A percentile compares a stretch with the other conserved stretches of the same genome.
These are phyloP conservation scores for Sciurus vulgaris DNA, from an alignment of 2,797 vertebrate species.

Conservation along the genomic window DNA sequence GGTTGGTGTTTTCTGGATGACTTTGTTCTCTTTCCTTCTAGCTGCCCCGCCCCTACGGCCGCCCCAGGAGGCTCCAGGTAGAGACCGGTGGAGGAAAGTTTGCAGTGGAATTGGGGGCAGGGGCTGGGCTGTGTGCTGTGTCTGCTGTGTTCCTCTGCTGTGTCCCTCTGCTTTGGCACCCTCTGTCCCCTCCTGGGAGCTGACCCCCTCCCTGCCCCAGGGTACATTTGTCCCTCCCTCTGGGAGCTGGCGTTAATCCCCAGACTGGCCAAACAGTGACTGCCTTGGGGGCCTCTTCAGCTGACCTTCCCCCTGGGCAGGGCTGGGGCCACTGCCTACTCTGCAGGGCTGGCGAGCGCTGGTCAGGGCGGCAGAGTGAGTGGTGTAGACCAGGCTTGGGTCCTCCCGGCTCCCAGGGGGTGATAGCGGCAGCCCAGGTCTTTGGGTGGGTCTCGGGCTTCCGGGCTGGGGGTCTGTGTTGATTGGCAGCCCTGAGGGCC, in stretches of 20 bases:
- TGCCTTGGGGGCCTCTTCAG: not conserved
- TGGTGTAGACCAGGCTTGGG: not conserved
- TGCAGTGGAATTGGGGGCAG: conserved; percentile 29
- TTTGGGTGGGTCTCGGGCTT: rapidly evolving
- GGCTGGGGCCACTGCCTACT: no score
- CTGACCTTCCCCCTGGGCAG: no score
- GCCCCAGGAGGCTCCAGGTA: conserved; percentile 81
- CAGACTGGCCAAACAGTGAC: not conserved
- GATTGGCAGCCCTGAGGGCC: not conserved
- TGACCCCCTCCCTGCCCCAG: not conserved
- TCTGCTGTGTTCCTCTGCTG: not conserved
- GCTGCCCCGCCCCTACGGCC: conserved; percentile 79
- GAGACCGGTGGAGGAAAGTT: conserved; percentile 19
- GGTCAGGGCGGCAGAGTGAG: not conserved
- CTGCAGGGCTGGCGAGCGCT: not conserved
- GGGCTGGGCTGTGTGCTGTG: not conserved
- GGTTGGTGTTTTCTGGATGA: not conserved
- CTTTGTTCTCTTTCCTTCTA: conserved; percentile 80
- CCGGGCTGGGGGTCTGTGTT: not conserved
- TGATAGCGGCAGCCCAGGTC: no score
- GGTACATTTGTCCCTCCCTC: not conserved
- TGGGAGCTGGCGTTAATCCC: not conserved
- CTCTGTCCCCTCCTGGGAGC: not conserved
- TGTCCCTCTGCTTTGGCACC: not conserved
- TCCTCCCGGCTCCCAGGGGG: no score